Evolutionary conservation across 2,113 vertebrate species (phyloP).

Genomic region (Clupea harengus): DNA sequence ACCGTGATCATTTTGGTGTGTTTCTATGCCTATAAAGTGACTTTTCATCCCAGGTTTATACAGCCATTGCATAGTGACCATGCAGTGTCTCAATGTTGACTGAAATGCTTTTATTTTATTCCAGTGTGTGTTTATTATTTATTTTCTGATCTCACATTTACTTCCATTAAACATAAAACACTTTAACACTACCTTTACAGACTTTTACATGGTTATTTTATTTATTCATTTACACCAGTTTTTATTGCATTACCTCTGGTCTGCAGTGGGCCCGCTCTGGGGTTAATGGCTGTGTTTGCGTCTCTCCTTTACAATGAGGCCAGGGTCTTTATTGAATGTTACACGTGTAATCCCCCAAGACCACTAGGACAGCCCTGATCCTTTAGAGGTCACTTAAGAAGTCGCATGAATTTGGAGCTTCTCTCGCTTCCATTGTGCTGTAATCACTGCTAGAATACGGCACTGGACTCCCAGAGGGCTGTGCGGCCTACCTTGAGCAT

Average conservation of each 20-base stretch:
- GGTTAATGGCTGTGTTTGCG: conserved; percentile 76
- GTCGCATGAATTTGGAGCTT: conserved; percentile 74
- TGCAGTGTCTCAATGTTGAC: neutral
- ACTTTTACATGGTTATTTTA: neutral
- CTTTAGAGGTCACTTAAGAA: conserved; percentile 75
- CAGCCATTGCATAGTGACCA: neutral
- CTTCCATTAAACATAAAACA: neutral
- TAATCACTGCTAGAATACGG: conserved; percentile 74
- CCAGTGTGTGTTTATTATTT: neutral
- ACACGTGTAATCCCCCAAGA: conserved; percentile 75
- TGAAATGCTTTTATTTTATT: neutral
- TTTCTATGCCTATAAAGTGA: neutral
- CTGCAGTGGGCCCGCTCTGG: conserved; percentile 5
- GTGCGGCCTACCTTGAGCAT: conserved; percentile 48
- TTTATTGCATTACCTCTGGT: neutral
- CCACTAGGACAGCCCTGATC: conserved; percentile 66
- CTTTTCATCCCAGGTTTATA: neutral
- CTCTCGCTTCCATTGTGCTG: conserved; percentile 66
- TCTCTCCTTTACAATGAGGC: conserved; percentile 74
- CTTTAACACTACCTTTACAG: neutral
- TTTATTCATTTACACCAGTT: conserved; percentile 8
- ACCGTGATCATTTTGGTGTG: neutral
- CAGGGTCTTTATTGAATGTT: conserved; percentile 76
- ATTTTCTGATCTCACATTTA: neutral
- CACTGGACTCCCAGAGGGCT: conserved; percentile 63